phyloP scores from a whole-genome alignment of 1,140 invertebrate species.

The Lysiphlebus fabarum region DNA sequence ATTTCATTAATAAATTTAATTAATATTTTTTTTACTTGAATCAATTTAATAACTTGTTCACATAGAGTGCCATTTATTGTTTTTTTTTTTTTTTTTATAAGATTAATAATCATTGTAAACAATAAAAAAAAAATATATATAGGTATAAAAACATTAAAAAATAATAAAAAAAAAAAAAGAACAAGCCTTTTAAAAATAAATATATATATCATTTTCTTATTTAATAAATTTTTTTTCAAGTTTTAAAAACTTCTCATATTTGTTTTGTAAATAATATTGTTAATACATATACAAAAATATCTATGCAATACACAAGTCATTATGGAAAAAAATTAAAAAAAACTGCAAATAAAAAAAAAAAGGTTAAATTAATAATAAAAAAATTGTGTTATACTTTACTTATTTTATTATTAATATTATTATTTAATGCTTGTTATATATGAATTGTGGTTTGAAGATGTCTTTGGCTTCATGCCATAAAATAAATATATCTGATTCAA shows the following conservation, averaged over 20 bases:
- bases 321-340: conserved; percentile 40
- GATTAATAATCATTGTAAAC: not conserved
- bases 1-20: too few relatives aligned
- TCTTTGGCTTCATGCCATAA: conserved; percentile 20
- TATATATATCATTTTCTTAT: conserved; percentile 1
- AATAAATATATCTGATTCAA: conserved; percentile 24
- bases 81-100: conserved; percentile 19
- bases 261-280: conserved; percentile 51
- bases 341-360: conserved; percentile 36
- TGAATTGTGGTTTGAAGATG: too few relatives aligned
- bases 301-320: conserved; percentile 45
- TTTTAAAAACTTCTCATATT: conserved; percentile 17
- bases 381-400: too few relatives aligned
- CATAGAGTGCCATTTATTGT: conserved; percentile 39
- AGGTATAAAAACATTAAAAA: conserved; percentile 15
- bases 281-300: conserved; percentile 48
- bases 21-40: too few relatives aligned
- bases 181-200: conserved; percentile 3
- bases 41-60: conserved; percentile 29
- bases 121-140: conserved; percentile 26
- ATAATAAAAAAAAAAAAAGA: conserved; percentile 21
- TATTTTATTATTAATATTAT: too few relatives aligned
- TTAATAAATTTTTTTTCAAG: not conserved
- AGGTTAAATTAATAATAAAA: conserved; percentile 34
- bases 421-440: too few relatives aligned